A percentile compares a stretch with the other conserved stretches of the same genome.
Evolutionary conservation across 2,888 invertebrate species (phyloP).

Genomic region (Leptinotarsa haldemani): DNA sequence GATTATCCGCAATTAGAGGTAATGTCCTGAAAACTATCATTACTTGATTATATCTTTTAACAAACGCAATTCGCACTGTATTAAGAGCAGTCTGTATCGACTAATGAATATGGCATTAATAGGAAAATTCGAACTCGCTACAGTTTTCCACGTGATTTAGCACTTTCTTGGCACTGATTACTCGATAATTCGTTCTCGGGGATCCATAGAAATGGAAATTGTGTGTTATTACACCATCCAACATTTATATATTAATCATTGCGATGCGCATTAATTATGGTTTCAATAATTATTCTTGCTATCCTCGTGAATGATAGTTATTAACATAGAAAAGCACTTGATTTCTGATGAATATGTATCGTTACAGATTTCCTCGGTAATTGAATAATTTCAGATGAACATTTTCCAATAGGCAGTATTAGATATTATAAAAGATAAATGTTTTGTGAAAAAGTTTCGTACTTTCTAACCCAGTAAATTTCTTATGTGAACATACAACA

Average conservation of each 20-base stretch:
- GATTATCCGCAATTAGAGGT: conserved; percentile 55
- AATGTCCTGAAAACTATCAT: conserved; percentile 52
- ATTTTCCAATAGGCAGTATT: too few species aligned
- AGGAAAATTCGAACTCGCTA: conserved; percentile 36
- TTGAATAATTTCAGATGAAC: neutral
- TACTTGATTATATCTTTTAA: conserved; percentile 49
- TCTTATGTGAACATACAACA: too few species aligned
- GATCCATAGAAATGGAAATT: conserved; percentile 39
- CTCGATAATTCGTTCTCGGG: conserved; percentile 28
- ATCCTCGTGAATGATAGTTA: neutral
- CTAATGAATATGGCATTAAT: conserved; percentile 36
- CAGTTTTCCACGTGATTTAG: conserved; percentile 33
- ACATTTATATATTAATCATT: conserved; percentile 37
- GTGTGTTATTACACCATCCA: conserved; percentile 25
- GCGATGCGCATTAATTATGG: conserved; percentile 33
- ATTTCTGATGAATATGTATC: neutral
- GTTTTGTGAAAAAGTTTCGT: too few species aligned
- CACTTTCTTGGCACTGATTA: conserved; percentile 38
- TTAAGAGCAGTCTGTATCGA: conserved; percentile 34
- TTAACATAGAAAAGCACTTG: neutral
- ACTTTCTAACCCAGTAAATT: too few species aligned
- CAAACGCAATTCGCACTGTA: conserved; percentile 41
- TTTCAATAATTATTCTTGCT: neutral
- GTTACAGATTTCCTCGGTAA: neutral
- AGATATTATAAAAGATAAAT: too few species aligned